Conservation (phyloP, 2,113 vertebrate species). For the Rhineura floridana region DNA sequence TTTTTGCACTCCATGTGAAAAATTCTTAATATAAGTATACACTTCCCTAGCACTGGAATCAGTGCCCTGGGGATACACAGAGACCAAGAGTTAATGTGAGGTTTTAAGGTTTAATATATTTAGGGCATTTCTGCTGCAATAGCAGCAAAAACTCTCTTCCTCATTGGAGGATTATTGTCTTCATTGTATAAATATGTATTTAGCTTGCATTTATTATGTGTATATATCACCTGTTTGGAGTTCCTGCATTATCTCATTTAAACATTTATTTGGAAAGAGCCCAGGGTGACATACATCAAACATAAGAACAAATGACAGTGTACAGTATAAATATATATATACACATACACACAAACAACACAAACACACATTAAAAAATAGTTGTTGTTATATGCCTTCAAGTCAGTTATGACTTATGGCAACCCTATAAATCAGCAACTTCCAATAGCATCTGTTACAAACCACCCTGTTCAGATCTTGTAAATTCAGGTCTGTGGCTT, state of each 20-base stretch:
- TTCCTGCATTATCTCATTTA: constrained; percentile 59
- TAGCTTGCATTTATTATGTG: constrained; percentile 58
- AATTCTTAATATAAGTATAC: constrained; percentile 1
- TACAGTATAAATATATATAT: constrained; percentile 44
- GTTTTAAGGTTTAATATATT: constrained; percentile 52
- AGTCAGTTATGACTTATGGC: no score
- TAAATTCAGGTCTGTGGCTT: no score
- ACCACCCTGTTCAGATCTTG: no score
- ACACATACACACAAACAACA: no score
- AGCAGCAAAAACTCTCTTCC: constrained; percentile 1
- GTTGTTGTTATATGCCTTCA: no score
- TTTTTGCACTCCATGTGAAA: constrained; percentile 44
- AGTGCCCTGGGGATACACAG: constrained; percentile 37
- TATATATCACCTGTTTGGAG: constrained; percentile 62
- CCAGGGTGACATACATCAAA: background rate
- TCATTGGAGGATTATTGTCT: constrained; percentile 63
- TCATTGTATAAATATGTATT: constrained; percentile 61
- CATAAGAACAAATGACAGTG: no score
- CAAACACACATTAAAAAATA: no score
- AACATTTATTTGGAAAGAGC: constrained; percentile 46
- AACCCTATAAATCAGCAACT: no score
- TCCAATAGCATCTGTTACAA: no score
- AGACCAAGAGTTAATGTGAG: constrained; percentile 40
- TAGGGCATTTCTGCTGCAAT: constrained; percentile 36
- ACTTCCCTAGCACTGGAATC: constrained; percentile 29